phyloP scores from a whole-genome alignment of 2,888 invertebrate genomes.

The Dyspetes luteomarginatus region DNA sequence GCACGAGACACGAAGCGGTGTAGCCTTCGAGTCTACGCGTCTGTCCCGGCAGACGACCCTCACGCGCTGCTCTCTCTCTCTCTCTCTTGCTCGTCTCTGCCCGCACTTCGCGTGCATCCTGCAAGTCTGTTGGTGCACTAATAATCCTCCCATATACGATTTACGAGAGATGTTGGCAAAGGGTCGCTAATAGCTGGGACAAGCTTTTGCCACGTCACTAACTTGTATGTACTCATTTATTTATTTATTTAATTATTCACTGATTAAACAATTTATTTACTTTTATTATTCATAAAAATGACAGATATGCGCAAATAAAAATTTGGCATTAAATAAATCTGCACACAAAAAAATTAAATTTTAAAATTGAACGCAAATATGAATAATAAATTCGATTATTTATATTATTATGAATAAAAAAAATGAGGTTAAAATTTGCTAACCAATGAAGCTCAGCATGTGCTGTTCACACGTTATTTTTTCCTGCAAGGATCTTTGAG shows the following conservation, averaged over 20 bases:
- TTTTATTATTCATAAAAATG: no score
- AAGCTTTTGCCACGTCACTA: neutral
- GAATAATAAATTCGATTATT: no score
- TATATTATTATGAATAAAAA: no score
- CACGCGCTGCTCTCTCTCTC: neutral
- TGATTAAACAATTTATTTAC: no score
- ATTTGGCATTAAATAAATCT: no score
- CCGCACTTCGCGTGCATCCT: conserved; percentile 39
- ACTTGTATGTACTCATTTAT: neutral
- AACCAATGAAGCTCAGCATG: no score
- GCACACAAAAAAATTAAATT: no score
- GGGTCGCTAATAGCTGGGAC: conserved; percentile 2
- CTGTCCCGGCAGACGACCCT: conserved; percentile 42
- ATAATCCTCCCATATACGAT: conserved; percentile 12
- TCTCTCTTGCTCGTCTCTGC: neutral
- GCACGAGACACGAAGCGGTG: conserved; percentile 36
- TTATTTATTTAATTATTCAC: neutral
- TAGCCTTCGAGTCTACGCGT: conserved; percentile 45
- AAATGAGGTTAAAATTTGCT: no score
- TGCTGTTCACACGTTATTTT: no score
- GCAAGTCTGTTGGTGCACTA: conserved; percentile 23
- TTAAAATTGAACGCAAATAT: no score
- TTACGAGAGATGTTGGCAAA: conserved; percentile 5
- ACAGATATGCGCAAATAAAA: no score
- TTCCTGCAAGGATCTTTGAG: no score